Percentiles rank a stretch among this genome's conserved stretches.
phyloP scores from a whole-genome alignment of 2,888 invertebrate species.

The Suillia variegata region DNA sequence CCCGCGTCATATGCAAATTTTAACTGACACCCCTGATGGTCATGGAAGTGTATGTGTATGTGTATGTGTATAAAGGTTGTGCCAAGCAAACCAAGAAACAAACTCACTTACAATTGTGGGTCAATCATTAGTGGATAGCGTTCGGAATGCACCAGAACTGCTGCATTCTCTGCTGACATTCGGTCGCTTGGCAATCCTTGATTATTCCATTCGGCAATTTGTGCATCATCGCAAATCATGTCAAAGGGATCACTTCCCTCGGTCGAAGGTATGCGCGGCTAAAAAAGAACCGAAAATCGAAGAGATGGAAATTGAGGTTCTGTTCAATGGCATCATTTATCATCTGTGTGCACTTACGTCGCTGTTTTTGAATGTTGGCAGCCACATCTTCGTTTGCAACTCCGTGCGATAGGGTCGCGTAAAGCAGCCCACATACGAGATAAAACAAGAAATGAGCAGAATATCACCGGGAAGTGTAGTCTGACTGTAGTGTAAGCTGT shows the following conservation, averaged over 20 bases:
- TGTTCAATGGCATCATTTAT: not conserved
- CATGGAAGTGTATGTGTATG: too few relatives aligned
- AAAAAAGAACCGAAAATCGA: conserved; percentile 13
- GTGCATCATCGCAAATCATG: conserved; percentile 91
- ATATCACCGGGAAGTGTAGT: conserved; percentile 88
- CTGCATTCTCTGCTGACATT: conserved; percentile 95
- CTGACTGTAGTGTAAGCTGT: conserved; percentile 71
- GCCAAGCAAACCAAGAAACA: too few relatives aligned
- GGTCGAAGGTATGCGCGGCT: conserved; percentile 80
- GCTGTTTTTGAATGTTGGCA: conserved; percentile 75
- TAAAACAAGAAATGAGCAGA: conserved; percentile 86
- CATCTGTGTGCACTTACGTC: conserved; percentile 61
- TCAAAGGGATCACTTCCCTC: conserved; percentile 79
- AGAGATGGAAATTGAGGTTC: conserved; percentile 26
- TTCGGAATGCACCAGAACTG: conserved; percentile 85
- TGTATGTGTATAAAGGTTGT: too few relatives aligned
- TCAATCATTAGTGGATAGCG: conserved; percentile 96
- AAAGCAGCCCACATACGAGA: conserved; percentile 94
- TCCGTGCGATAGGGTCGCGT: conserved; percentile 81
- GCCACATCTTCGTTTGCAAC: conserved; percentile 79
- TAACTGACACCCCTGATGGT: too few relatives aligned
- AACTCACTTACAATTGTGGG: conserved; percentile 74
- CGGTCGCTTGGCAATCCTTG: conserved; percentile 89
- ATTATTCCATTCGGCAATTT: conserved; percentile 93
- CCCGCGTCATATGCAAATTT: too few relatives aligned